These are phyloP conservation scores for Macquaria ambigua DNA, from an alignment of 2,113 vertebrate genomes.

Conservation along the genomic window DNA sequence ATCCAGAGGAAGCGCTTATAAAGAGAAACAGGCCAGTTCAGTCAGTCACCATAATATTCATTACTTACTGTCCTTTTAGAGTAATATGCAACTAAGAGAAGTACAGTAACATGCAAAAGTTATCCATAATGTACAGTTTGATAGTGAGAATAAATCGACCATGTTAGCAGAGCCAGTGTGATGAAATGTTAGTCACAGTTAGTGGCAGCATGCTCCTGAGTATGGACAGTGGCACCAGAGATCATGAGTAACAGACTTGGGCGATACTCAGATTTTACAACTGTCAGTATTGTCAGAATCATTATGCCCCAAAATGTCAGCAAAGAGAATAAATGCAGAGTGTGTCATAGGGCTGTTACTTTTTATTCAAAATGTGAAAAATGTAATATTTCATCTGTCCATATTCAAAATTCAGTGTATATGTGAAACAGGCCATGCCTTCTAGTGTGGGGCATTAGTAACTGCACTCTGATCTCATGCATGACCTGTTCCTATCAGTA, in stretches of 20 bases:
- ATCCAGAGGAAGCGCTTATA: not conserved
- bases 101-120: not conserved
- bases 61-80: not conserved
- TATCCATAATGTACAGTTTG: not conserved
- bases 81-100: not conserved
- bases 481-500: not conserved
- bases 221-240: not conserved
- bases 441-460: not conserved
- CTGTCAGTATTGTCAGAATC: not conserved
- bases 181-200: slow-evolving; percentile 50
- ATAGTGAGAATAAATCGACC: not conserved
- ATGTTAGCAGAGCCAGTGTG: slow-evolving; percentile 6
- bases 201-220: slow-evolving; percentile 38
- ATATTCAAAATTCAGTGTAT: not conserved
- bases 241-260: slow-evolving; percentile 18
- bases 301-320: not conserved
- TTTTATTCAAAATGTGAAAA: not conserved
- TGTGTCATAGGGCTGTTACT: not conserved
- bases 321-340: not conserved
- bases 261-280: not conserved
- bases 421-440: not conserved
- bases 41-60: not conserved
- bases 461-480: not conserved
- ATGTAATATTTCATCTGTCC: too few relatives aligned
- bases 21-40: not conserved